Evolutionary conservation across 2,888 invertebrate genomes (phyloP).

Genomic region (Branchipolynoe longqiensis): DNA sequence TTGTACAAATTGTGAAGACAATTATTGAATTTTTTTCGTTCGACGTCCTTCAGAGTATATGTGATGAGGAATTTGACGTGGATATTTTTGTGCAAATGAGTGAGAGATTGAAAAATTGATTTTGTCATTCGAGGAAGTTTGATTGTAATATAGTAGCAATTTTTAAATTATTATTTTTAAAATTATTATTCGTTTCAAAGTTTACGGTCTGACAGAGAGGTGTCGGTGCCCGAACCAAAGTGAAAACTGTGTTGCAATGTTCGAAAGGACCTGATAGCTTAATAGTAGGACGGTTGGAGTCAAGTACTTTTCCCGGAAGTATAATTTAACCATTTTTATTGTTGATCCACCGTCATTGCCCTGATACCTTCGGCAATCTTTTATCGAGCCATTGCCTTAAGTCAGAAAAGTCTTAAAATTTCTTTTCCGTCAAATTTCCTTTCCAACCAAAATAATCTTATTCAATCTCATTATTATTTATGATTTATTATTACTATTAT

Average conservation of each 20-base stretch:
- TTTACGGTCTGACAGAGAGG: background rate
- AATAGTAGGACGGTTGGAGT: slow-evolving; percentile 29
- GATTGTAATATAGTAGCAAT: slow-evolving; percentile 31
- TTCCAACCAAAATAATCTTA: slow-evolving; percentile 44
- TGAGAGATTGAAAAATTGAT: slow-evolving; percentile 49
- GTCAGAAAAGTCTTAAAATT: slow-evolving; percentile 35
- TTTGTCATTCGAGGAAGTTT: slow-evolving; percentile 55
- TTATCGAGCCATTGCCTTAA: slow-evolving; percentile 10
- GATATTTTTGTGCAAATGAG: slow-evolving; percentile 53
- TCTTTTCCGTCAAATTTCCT: slow-evolving; percentile 53
- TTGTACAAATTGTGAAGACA: slow-evolving; percentile 47
- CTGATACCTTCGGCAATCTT: slow-evolving; percentile 35
- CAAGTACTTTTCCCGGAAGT: background rate
- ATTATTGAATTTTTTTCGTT: slow-evolving; percentile 47
- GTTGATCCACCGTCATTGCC: slow-evolving; percentile 26
- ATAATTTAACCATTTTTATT: slow-evolving; percentile 19
- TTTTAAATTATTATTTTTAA: slow-evolving; percentile 16
- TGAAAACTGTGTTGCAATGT: slow-evolving; percentile 1
- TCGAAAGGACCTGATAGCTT: background rate
- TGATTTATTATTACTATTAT: too few species aligned
- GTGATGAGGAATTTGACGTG: slow-evolving; percentile 48
- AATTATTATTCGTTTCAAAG: too few species aligned
- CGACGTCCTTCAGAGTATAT: slow-evolving; percentile 35
- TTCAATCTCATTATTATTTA: too few species aligned
- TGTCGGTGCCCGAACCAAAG: background rate